Evolutionary conservation across 2,888 invertebrate genomes (phyloP).

Genomic region (Lumbricus terrestris): DNA sequence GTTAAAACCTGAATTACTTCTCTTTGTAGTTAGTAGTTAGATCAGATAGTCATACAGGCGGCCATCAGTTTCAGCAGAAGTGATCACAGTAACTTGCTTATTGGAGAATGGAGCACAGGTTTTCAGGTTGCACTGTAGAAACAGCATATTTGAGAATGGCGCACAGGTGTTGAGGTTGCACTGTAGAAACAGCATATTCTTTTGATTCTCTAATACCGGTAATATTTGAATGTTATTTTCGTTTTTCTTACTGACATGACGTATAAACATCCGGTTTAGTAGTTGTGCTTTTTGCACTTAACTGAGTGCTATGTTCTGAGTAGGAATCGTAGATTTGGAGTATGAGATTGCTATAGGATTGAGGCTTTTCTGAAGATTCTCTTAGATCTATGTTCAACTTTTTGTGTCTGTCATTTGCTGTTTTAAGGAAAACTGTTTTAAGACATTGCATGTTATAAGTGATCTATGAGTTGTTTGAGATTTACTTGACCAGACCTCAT

Average conservation of each 20-base stretch:
- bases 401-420: not conserved
- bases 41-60: no score
- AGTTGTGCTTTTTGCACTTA: not conserved
- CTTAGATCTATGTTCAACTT: not conserved
- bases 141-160: not conserved
- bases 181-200: not conserved
- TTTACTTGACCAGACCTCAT: not conserved
- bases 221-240: not conserved
- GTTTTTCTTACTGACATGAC: not conserved
- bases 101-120: no score
- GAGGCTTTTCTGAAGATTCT: not conserved
- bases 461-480: not conserved
- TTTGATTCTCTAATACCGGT: not conserved
- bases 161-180: no score
- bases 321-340: not conserved
- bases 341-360: not conserved
- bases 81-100: no score
- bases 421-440: not conserved
- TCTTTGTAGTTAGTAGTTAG: no score
- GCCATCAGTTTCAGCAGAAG: no score
- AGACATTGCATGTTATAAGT: not conserved
- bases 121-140: not conserved
- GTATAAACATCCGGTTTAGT: not conserved
- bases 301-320: no score
- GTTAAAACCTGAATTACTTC: no score